phyloP scores from a whole-genome alignment of 2,113 vertebrate species.

The Stigmatopora argus region DNA sequence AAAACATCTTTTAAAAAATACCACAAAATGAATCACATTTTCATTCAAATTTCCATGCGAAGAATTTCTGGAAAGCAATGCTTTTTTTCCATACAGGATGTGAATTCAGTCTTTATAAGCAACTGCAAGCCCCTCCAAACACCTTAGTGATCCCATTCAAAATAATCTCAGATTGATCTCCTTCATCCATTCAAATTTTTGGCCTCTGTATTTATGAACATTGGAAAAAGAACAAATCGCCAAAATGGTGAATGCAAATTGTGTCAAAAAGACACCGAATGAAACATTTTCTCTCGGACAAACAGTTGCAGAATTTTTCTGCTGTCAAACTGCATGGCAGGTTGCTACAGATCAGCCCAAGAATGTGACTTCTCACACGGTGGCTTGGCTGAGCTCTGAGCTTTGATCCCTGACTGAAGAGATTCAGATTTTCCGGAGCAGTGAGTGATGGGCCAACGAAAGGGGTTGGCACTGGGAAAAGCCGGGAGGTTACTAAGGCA shows the following conservation, averaged over 20 bases:
- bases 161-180: conserved; percentile 21
- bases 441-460: conserved; percentile 48
- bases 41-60: not conserved
- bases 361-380: conserved; percentile 53
- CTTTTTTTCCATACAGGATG: conserved; percentile 1
- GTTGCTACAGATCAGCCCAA: conserved; percentile 34
- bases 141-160: conserved; percentile 15
- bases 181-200: conserved; percentile 5
- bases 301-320: conserved; percentile 18
- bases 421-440: conserved; percentile 58
- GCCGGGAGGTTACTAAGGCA: conserved; percentile 34
- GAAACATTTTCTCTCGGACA: conserved; percentile 15
- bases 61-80: not conserved
- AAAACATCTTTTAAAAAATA: conserved; percentile 1
- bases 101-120: conserved; percentile 19
- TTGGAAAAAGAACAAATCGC: conserved; percentile 24
- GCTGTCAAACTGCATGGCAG: conserved; percentile 11
- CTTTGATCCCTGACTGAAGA: conserved; percentile 60
- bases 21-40: not conserved
- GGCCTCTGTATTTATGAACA: conserved; percentile 13
- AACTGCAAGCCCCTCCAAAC: not conserved
- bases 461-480: conserved; percentile 33
- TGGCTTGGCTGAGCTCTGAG: conserved; percentile 29
- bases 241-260: not conserved
- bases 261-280: not conserved